These are phyloP conservation scores for Euura saliciscinereae DNA, from an alignment of 1,140 invertebrate species.

Conservation along the genomic window DNA sequence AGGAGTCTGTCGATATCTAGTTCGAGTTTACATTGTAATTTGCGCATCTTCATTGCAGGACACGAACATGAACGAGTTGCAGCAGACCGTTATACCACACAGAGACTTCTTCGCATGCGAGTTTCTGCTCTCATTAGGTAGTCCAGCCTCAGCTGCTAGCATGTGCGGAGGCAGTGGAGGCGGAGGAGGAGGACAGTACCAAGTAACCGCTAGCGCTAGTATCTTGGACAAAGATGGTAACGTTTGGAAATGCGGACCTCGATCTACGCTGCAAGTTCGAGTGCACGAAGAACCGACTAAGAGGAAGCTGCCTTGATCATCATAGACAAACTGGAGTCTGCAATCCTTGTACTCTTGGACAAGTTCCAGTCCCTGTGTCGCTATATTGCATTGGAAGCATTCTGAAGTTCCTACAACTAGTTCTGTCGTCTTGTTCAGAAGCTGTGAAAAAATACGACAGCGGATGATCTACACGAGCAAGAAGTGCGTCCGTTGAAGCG, in stretches of 20 bases:
- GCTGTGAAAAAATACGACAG: too few relatives aligned
- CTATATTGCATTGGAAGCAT: too few relatives aligned
- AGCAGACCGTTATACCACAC: constrained; percentile 74
- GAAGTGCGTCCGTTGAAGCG: too few relatives aligned
- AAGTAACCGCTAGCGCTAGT: constrained; percentile 72
- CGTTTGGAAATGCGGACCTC: constrained; percentile 78
- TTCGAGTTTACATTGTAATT: constrained; percentile 11
- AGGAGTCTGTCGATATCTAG: constrained; percentile 23
- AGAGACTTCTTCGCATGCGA: constrained; percentile 82
- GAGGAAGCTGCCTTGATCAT: constrained; percentile 42
- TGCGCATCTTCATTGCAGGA: constrained; percentile 33
- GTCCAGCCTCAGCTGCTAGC: constrained; percentile 19
- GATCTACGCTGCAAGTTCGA: constrained; percentile 70
- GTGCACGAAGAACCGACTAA: constrained; percentile 70
- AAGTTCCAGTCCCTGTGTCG: too few relatives aligned
- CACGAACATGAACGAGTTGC: constrained; percentile 61
- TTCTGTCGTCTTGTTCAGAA: too few relatives aligned
- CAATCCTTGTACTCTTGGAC: too few relatives aligned
- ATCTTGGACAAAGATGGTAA: constrained; percentile 75
- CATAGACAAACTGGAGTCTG: too few relatives aligned
- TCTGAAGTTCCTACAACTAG: too few relatives aligned
- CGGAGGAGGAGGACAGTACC: constrained; percentile 61
- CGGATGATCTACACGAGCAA: too few relatives aligned
- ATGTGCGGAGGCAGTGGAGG: constrained; percentile 17
- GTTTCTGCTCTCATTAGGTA: constrained; percentile 69